Conservation (phyloP, 2,888 invertebrate genomes). For the Mycalesis mineus region DNA sequence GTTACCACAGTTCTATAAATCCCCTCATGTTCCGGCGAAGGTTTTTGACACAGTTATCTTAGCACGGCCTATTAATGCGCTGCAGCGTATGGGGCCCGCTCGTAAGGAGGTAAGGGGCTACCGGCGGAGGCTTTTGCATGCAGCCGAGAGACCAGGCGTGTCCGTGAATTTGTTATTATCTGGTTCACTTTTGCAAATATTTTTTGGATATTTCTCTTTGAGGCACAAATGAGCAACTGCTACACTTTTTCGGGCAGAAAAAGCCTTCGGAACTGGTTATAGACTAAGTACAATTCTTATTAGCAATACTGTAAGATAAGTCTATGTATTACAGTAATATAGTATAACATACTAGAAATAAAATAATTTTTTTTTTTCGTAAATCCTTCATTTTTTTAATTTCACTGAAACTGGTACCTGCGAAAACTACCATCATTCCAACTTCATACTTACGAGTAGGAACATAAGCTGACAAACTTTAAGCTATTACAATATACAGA, state of each 20-base stretch:
- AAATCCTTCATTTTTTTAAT: too few species aligned
- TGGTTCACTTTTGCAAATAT: not conserved
- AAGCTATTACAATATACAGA: too few species aligned
- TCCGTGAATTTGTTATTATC: constrained; percentile 18
- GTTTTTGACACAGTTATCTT: not conserved
- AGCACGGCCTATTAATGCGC: constrained; percentile 22
- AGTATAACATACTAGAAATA: too few species aligned
- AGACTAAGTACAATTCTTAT: too few species aligned
- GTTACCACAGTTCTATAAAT: not conserved
- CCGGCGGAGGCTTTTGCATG: constrained; percentile 4
- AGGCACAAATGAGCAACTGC: not conserved
- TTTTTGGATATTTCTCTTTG: not conserved
- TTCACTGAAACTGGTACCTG: too few species aligned
- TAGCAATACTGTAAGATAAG: too few species aligned
- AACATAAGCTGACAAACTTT: too few species aligned
- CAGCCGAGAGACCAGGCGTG: constrained; percentile 16
- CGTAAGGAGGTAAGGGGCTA: constrained; percentile 13
- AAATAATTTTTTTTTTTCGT: too few species aligned
- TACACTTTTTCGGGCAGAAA: not conserved
- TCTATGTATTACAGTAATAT: too few species aligned
- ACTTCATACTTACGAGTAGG: too few species aligned
- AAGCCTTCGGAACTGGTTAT: too few species aligned
- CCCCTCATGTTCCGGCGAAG: not conserved
- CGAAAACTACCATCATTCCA: too few species aligned
- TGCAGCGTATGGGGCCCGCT: constrained; percentile 18